Evolutionary conservation across 2,888 invertebrate species (phyloP).

Genomic region (Hydroisotoma schaefferi): DNA sequence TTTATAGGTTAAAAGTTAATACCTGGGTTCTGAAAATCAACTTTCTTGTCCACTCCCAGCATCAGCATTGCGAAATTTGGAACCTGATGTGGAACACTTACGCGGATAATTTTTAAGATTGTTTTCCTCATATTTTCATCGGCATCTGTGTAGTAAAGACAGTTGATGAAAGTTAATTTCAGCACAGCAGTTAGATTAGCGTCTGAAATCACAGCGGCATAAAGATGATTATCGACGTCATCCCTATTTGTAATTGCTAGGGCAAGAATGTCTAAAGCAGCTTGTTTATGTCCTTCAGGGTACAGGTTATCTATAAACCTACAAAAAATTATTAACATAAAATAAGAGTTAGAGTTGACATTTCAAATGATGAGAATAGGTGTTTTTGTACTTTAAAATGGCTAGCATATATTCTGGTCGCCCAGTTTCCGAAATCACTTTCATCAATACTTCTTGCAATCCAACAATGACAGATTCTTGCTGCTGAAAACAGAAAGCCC

Average conservation of each 20-base stretch:
- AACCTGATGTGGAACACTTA: slow-evolving; percentile 69
- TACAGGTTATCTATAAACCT: slow-evolving; percentile 37
- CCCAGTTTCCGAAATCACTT: slow-evolving; percentile 70
- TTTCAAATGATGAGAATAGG: not conserved
- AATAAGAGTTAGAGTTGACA: not conserved
- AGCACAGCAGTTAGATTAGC: slow-evolving; percentile 32
- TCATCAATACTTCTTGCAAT: slow-evolving; percentile 75
- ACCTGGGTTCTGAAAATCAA: slow-evolving; percentile 75
- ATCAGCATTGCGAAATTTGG: slow-evolving; percentile 87
- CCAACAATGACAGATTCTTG: slow-evolving; percentile 61
- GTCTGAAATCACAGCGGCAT: slow-evolving; percentile 36
- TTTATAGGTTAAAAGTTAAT: slow-evolving; percentile 11
- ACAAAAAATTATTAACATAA: not conserved
- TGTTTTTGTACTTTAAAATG: slow-evolving; percentile 60
- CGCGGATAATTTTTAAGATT: slow-evolving; percentile 70
- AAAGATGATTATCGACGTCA: slow-evolving; percentile 40
- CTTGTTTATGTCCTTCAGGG: slow-evolving; percentile 34
- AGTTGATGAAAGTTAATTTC: slow-evolving; percentile 37
- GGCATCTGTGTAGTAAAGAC: slow-evolving; percentile 22
- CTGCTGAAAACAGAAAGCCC: slow-evolving; percentile 16
- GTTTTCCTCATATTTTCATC: slow-evolving; percentile 61
- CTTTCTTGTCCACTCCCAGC: slow-evolving; percentile 77
- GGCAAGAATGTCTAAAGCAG: slow-evolving; percentile 42
- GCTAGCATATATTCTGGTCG: slow-evolving; percentile 74
- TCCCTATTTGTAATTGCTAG: slow-evolving; percentile 34